These are phyloP conservation scores for Trichonephila clavipes DNA, from an alignment of 1,140 invertebrate species.

Conservation along the genomic window DNA sequence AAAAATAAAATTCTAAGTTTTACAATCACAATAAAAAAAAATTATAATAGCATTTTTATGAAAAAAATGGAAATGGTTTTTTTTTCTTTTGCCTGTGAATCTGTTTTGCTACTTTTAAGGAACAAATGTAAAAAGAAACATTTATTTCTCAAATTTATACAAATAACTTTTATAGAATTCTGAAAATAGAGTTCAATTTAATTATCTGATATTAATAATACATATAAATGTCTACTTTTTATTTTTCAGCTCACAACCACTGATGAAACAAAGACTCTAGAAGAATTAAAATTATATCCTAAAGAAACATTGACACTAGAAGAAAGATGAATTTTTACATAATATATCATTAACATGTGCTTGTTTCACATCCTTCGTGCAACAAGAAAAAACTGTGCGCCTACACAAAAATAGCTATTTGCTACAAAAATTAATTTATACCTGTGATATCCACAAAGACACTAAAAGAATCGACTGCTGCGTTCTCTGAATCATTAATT, in stretches of 20 bases:
- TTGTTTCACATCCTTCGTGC: slow-evolving; percentile 30
- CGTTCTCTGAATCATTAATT: slow-evolving; percentile 23
- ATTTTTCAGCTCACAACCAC: slow-evolving; percentile 88
- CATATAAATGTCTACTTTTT: slow-evolving; percentile 13
- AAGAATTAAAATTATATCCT: slow-evolving; percentile 91
- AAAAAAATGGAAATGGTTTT: too few species aligned
- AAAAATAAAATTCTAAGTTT: too few species aligned
- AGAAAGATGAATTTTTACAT: slow-evolving; percentile 82
- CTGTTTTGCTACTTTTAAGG: too few species aligned
- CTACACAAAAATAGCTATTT: slow-evolving; percentile 45
- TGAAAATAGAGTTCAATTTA: too few species aligned
- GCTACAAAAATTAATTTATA: slow-evolving; percentile 55
- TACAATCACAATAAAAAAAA: too few species aligned
- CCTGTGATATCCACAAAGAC: slow-evolving; percentile 66
- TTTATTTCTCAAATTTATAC: too few species aligned
- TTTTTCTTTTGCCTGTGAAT: too few species aligned
- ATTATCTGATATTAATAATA: too few species aligned
- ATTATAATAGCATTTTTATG: too few species aligned
- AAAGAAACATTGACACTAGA: slow-evolving; percentile 96
- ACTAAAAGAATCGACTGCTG: neutral
- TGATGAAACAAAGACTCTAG: slow-evolving; percentile 88
- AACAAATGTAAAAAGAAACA: too few species aligned
- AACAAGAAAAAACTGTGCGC: slow-evolving; percentile 11
- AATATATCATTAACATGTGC: slow-evolving; percentile 39
- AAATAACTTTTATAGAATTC: too few species aligned